Evolutionary conservation across 1,140 invertebrate genomes (phyloP).

Genomic region (Chironomus striatipennis): DNA sequence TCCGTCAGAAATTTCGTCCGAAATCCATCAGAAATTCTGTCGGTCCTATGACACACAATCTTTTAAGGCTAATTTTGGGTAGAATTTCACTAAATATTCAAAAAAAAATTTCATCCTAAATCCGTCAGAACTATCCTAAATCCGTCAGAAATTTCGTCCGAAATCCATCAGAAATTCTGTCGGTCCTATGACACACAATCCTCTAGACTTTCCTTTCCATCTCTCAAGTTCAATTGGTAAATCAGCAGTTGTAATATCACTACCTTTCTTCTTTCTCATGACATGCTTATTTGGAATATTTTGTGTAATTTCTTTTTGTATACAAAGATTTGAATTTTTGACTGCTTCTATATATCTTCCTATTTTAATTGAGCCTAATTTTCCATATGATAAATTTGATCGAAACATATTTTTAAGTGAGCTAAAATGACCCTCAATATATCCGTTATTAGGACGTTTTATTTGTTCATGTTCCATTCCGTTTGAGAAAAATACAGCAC

Average conservation of each 20-base stretch:
- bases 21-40: too few species aligned
- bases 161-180: too few species aligned
- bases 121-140: too few species aligned
- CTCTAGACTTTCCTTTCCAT: neutral
- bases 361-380: neutral
- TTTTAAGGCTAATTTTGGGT: too few species aligned
- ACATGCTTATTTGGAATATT: neutral
- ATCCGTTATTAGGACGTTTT: neutral
- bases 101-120: too few species aligned
- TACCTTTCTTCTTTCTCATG: neutral
- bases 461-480: neutral
- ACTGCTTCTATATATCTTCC: neutral
- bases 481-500: neutral
- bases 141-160: too few species aligned
- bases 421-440: neutral
- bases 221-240: neutral
- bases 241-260: neutral
- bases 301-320: neutral
- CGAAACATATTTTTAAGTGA: neutral
- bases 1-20: too few species aligned
- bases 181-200: too few species aligned
- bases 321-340: neutral
- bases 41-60: too few species aligned
- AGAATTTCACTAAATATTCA: too few species aligned
- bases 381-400: neutral